Conservation (phyloP, 2,113 vertebrate species). For the Chlamydotis undulata region DNA sequence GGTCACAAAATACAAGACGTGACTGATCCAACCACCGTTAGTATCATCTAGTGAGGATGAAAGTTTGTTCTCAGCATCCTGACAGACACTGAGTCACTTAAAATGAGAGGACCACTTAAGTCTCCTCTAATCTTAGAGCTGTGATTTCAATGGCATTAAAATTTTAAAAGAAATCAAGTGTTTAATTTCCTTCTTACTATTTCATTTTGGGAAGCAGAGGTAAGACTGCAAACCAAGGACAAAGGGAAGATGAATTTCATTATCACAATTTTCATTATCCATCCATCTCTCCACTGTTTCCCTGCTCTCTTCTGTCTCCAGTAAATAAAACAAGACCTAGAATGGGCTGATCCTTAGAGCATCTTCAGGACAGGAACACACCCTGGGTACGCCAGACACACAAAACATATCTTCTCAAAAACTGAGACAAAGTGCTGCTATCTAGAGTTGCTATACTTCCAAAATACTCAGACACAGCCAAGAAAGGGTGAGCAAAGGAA, state of each 20-base stretch:
- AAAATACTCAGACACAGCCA: not conserved
- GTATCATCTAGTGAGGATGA: not conserved
- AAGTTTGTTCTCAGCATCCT: not conserved
- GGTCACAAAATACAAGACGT: not conserved
- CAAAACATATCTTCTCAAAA: rapidly evolving
- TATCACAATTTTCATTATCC: not conserved
- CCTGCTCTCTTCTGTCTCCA: not conserved
- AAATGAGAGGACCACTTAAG: not conserved
- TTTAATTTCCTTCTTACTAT: not conserved
- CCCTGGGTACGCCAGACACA: not conserved
- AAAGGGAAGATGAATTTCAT: not conserved
- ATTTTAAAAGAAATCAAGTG: not conserved
- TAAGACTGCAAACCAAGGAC: not conserved
- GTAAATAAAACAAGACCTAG: not conserved
- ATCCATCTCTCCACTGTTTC: not conserved
- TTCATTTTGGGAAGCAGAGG: not conserved
- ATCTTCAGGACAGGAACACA: not conserved
- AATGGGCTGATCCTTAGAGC: not conserved
- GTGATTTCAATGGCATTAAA: not conserved
- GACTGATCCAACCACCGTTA: not conserved
- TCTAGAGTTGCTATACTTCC: not conserved
- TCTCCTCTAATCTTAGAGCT: not conserved
- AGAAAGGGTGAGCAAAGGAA: not conserved
- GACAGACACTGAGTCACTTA: not conserved
- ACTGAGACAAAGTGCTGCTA: not conserved